Percentiles rank a stretch among this genome's conserved stretches.
Evolutionary conservation across 2,113 vertebrate species (phyloP).

Genomic region (Cochlearius cochlearius): DNA sequence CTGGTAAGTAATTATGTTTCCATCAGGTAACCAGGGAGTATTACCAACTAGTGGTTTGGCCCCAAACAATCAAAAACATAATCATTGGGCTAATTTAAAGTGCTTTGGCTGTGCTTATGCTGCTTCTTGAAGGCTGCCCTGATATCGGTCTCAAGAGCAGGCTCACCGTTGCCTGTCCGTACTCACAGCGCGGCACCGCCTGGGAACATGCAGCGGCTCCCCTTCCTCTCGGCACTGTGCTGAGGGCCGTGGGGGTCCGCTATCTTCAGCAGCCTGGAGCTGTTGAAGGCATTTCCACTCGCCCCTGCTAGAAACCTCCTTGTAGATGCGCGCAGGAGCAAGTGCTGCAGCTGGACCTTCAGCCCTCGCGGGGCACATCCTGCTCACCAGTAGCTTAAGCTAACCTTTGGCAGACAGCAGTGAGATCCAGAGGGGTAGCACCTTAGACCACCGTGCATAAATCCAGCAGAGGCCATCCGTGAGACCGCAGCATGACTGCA

Average conservation of each 20-base stretch:
- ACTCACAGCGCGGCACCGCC: rapidly evolving
- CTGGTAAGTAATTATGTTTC: background rate
- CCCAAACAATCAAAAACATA: background rate
- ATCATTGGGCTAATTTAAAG: background rate
- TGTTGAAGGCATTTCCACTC: background rate
- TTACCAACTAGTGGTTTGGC: background rate
- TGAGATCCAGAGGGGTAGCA: background rate
- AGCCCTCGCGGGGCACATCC: too few species aligned
- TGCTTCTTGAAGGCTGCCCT: background rate
- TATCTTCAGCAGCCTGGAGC: background rate
- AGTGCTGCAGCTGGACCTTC: background rate
- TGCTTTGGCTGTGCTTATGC: background rate
- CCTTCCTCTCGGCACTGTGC: rapidly evolving
- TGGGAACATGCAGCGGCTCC: rapidly evolving
- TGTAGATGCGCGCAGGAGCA: background rate
- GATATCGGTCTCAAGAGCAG: background rate
- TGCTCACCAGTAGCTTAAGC: background rate
- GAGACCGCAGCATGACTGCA: rapidly evolving
- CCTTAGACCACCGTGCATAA: background rate
- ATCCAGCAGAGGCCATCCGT: background rate
- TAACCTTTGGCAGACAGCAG: background rate
- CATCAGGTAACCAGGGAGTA: background rate
- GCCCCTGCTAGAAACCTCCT: background rate
- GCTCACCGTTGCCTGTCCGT: rapidly evolving
- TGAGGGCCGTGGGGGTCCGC: rapidly evolving